Percentiles rank a stretch among this genome's conserved stretches.
Evolutionary conservation across 2,113 vertebrate species (phyloP).

Genomic region (Pungitius pungitius): DNA sequence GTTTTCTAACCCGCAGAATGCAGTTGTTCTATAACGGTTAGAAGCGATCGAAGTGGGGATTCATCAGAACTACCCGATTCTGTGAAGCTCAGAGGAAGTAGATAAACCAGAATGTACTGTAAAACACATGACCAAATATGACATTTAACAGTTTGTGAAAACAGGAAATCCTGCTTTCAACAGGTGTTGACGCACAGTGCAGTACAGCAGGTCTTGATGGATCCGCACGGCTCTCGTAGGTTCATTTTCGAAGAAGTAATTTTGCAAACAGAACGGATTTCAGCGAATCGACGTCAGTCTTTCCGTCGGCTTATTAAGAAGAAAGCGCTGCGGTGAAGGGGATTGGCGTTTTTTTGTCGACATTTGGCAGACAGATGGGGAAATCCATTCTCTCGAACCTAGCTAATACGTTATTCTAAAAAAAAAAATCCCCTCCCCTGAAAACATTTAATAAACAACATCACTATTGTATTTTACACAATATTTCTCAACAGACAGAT

Average conservation of each 20-base stretch:
- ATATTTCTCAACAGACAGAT: neutral
- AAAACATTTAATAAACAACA: slow-evolving; percentile 23
- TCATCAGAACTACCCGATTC: slow-evolving; percentile 45
- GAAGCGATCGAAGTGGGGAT: neutral
- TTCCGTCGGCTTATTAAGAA: slow-evolving; percentile 37
- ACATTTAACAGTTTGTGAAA: slow-evolving; percentile 80
- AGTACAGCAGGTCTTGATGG: slow-evolving; percentile 45
- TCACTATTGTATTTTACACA: neutral
- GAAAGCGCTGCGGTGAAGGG: slow-evolving; percentile 58
- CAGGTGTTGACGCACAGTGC: slow-evolving; percentile 49
- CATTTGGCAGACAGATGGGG: slow-evolving; percentile 45
- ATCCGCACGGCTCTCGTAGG: slow-evolving; percentile 29
- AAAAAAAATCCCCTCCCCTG: slow-evolving; percentile 24
- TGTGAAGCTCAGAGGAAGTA: slow-evolving; percentile 64
- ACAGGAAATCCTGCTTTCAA: slow-evolving; percentile 82
- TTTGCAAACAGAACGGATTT: slow-evolving; percentile 58
- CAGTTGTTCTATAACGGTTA: neutral
- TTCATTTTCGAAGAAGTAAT: slow-evolving; percentile 69
- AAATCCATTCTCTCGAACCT: slow-evolving; percentile 39
- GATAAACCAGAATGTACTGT: slow-evolving; percentile 48
- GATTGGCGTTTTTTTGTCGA: slow-evolving; percentile 35
- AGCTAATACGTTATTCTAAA: neutral
- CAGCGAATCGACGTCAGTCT: slow-evolving; percentile 74
- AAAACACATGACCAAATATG: slow-evolving; percentile 64
- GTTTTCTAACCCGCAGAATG: slow-evolving; percentile 1